These are phyloP conservation scores for Pharmacophagus antenor DNA, from an alignment of 2,888 invertebrate species.

Conservation along the genomic window DNA sequence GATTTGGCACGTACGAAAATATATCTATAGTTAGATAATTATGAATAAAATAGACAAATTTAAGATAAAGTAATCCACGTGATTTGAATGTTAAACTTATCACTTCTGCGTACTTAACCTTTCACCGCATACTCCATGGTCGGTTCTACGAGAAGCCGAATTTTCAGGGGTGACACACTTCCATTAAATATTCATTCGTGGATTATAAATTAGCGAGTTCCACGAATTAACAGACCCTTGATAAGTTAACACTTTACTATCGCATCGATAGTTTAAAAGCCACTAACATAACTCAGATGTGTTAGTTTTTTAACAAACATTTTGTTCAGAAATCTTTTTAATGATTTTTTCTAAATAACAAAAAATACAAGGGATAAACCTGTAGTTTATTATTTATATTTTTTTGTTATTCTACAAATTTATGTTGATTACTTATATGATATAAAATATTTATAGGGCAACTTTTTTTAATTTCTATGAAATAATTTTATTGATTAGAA, in stretches of 20 bases:
- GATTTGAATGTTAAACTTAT: not conserved
- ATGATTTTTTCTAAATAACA: not conserved
- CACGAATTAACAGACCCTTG: constrained; percentile 52
- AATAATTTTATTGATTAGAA: too few relatives aligned
- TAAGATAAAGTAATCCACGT: not conserved
- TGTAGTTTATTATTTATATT: not conserved
- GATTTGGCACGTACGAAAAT: too few relatives aligned
- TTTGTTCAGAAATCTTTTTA: not conserved
- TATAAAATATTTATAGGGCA: too few relatives aligned
- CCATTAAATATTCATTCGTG: constrained; percentile 72
- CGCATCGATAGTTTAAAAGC: not conserved
- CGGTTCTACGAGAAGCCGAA: constrained; percentile 47
- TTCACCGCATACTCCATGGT: constrained; percentile 37
- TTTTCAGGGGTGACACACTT: constrained; percentile 68
- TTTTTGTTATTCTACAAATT: too few relatives aligned
- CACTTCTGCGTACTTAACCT: constrained; percentile 35
- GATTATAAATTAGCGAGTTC: constrained; percentile 72
- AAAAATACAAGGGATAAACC: not conserved
- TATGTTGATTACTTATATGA: too few relatives aligned
- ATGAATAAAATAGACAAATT: not conserved
- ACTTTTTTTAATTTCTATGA: too few relatives aligned
- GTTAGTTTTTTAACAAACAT: too few relatives aligned
- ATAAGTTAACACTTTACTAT: constrained; percentile 34
- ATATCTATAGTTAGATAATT: not conserved
- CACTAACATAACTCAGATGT: not conserved